Conservation (phyloP, 2,113 vertebrate genomes). For the Pleuronectes platessa region DNA sequence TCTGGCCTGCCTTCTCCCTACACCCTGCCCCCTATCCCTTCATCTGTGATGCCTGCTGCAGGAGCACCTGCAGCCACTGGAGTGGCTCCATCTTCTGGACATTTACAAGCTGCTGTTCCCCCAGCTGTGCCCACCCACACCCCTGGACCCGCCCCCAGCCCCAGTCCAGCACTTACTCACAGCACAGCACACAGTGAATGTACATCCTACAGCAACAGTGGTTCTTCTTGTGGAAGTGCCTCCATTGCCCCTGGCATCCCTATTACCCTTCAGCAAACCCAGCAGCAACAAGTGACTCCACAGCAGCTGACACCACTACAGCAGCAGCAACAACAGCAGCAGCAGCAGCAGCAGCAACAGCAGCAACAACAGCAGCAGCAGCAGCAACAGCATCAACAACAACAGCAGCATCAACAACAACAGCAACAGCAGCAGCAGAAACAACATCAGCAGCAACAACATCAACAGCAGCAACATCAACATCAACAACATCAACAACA, state of each 20-base stretch:
- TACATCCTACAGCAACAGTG: conserved; percentile 87
- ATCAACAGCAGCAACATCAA: background rate
- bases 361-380: conserved; percentile 47
- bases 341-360: conserved; percentile 51
- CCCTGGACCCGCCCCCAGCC: conserved; percentile 90
- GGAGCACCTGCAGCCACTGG: conserved; percentile 68
- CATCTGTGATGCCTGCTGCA: conserved; percentile 80
- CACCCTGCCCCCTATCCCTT: conserved; percentile 76
- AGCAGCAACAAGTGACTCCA: conserved; percentile 76
- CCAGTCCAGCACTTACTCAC: conserved; percentile 89
- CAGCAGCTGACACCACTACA: conserved; percentile 80
- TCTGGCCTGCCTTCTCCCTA: conserved; percentile 83
- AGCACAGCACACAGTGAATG: conserved; percentile 91
- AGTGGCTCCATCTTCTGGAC: conserved; percentile 76
- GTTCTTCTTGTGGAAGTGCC: conserved; percentile 76
- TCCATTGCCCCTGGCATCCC: conserved; percentile 68
- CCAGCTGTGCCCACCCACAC: conserved; percentile 90
- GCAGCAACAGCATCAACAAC: conserved; percentile 81
- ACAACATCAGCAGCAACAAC: conserved; percentile 71
- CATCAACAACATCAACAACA: conserved; percentile 69
- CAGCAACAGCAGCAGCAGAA: conserved; percentile 50
- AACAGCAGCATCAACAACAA: conserved; percentile 77
- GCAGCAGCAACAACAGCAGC: conserved; percentile 73
- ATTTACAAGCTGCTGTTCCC: conserved; percentile 83
- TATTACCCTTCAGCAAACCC: conserved; percentile 71